Percentiles rank a stretch among this genome's conserved stretches.
Evolutionary conservation across 2,888 invertebrate species (phyloP).

Genomic region (Troides aeacus): DNA sequence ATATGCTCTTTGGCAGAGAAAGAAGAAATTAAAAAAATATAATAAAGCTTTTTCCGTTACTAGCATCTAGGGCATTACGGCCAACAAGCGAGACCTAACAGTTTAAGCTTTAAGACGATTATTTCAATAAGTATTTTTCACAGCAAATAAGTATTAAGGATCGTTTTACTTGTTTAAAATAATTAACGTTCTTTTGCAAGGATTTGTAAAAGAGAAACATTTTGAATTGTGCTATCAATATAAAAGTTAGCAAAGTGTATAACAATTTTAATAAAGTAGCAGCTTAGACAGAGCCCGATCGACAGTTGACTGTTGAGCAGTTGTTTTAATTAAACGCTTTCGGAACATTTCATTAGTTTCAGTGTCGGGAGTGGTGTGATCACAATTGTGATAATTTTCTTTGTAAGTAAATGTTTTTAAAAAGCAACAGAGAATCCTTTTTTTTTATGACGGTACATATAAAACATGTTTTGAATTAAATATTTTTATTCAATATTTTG

Average conservation of each 20-base stretch:
- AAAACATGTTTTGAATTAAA: neutral
- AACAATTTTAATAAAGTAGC: neutral
- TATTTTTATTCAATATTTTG: neutral
- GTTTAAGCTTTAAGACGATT: no score
- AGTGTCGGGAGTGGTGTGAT: neutral
- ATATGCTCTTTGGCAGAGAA: no score
- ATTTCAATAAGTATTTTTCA: no score
- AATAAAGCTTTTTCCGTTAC: no score
- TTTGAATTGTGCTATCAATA: neutral
- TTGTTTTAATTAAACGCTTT: constrained; percentile 1
- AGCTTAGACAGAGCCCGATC: neutral
- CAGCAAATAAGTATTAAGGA: no score
- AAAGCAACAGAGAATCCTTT: neutral
- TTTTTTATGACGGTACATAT: neutral
- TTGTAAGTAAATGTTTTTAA: neutral
- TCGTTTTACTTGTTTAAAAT: neutral
- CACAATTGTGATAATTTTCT: neutral
- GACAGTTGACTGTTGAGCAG: neutral
- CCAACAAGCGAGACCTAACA: no score
- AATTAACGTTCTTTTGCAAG: neutral
- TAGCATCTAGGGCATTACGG: no score
- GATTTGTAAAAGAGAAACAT: neutral
- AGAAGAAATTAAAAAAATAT: no score
- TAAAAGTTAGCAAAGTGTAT: neutral
- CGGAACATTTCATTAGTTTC: neutral